phyloP scores from a whole-genome alignment of 2,888 invertebrate genomes.

The Oeneis ivallda region DNA sequence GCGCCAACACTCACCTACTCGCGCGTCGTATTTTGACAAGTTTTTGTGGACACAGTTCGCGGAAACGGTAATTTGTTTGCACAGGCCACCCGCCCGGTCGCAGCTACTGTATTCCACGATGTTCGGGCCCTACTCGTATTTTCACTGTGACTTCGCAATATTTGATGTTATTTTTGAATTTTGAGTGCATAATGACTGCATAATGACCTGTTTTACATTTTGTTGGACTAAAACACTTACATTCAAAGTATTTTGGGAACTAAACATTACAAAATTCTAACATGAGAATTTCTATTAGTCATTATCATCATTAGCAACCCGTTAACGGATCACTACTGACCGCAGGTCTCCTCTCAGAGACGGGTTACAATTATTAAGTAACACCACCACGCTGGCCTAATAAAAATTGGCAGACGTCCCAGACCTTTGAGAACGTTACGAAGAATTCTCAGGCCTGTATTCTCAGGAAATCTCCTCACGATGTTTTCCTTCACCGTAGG shows the following conservation, averaged over 20 bases:
- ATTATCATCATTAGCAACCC: too few relatives aligned
- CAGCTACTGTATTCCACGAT: conserved; percentile 6
- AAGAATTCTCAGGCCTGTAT: too few relatives aligned
- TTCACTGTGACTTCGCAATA: conserved; percentile 12
- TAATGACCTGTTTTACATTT: background rate
- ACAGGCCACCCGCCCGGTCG: conserved; percentile 20
- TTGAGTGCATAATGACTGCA: background rate
- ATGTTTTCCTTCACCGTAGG: too few relatives aligned
- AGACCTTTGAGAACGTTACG: too few relatives aligned
- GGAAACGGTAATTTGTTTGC: conserved; percentile 37
- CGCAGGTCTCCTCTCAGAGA: too few relatives aligned
- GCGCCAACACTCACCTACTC: conserved; percentile 24
- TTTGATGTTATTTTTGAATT: conserved; percentile 9
- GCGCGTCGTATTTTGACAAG: conserved; percentile 33
- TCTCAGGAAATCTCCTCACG: too few relatives aligned
- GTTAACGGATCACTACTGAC: too few relatives aligned
- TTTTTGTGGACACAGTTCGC: conserved; percentile 37
- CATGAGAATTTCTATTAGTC: too few relatives aligned
- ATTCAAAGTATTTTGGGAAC: background rate
- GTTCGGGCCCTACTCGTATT: conserved; percentile 16
- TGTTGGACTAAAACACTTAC: background rate
- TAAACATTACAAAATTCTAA: background rate
- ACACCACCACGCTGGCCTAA: too few relatives aligned
- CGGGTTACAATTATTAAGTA: too few relatives aligned
- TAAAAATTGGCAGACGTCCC: too few relatives aligned